Conservation (phyloP, 2,113 vertebrate species). For the Corythornis madagascariensis region DNA sequence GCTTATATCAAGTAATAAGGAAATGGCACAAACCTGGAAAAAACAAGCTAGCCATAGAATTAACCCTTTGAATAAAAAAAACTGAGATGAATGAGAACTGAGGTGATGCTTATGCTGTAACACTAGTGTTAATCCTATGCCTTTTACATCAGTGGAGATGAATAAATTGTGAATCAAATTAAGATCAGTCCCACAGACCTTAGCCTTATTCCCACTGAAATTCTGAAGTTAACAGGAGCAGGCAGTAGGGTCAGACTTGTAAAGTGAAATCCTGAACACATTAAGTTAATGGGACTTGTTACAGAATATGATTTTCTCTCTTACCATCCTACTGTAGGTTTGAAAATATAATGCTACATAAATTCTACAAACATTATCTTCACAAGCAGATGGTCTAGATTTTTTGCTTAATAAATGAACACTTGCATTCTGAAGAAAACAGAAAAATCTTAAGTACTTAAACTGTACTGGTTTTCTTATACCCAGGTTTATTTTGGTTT, state of each 20-base stretch:
- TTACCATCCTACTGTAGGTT: neutral
- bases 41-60: neutral
- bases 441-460: neutral
- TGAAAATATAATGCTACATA: neutral
- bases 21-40: neutral
- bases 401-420: neutral
- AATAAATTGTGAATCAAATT: conserved; percentile 12
- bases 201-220: neutral
- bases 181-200: neutral
- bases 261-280: neutral
- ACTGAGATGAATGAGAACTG: neutral
- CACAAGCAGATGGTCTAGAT: neutral
- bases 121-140: neutral
- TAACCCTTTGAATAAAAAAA: neutral
- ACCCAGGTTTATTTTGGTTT: neutral
- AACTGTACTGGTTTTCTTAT: neutral
- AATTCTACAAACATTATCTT: neutral
- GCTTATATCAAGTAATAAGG: neutral
- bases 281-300: neutral
- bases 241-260: neutral
- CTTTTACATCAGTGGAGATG: neutral
- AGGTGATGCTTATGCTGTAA: neutral
- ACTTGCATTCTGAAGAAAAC: neutral
- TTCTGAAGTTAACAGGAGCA: neutral
- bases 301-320: neutral